phyloP scores from a whole-genome alignment of 2,113 vertebrate genomes.

The Gymnobelideus leadbeateri region DNA sequence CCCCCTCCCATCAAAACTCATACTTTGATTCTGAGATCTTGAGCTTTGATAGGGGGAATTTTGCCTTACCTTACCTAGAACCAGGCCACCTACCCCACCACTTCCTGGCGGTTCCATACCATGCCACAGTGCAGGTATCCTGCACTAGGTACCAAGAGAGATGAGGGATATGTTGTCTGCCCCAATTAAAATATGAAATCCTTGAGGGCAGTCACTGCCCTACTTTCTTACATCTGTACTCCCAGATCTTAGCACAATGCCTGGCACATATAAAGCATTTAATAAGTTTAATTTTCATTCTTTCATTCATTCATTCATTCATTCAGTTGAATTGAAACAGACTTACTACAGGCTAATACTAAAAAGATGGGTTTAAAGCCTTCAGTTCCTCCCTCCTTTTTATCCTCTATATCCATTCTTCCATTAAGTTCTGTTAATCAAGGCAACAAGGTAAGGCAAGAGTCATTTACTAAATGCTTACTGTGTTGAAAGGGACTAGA shows the following conservation, averaged over 20 bases:
- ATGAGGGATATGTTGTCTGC: background rate
- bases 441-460: background rate
- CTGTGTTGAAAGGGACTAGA: background rate
- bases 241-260: background rate
- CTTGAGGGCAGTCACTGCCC: background rate
- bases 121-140: background rate
- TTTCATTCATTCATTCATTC: background rate
- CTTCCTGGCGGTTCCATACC: background rate
- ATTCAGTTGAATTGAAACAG: background rate
- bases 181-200: background rate
- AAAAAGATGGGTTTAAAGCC: background rate
- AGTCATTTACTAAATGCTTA: background rate
- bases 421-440: background rate
- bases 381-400: background rate
- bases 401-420: background rate
- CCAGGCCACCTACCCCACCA: background rate
- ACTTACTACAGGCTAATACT: background rate
- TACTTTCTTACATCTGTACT: background rate
- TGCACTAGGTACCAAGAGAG: background rate
- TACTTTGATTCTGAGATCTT: background rate
- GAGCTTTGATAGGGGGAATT: background rate
- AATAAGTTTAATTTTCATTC: background rate
- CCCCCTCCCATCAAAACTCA: background rate
- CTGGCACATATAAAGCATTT: background rate
- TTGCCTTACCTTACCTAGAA: background rate